Conservation (phyloP, 2,888 invertebrate genomes). For the Punctoribates punctum region DNA sequence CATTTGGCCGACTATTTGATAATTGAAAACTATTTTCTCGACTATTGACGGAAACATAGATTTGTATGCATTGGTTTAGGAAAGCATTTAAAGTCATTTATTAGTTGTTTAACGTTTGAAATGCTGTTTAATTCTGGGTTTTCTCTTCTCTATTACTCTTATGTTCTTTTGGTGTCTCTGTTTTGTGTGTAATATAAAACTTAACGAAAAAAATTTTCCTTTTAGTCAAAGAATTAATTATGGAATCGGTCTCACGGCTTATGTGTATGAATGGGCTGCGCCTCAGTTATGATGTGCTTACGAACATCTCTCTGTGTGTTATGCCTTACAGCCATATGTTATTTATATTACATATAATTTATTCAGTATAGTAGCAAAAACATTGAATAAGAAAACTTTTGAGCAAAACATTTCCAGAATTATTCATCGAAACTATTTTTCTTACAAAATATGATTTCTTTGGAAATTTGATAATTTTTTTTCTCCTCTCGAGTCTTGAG, state of each 20-base stretch:
- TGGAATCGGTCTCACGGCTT: conserved; percentile 16
- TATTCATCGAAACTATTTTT: conserved; percentile 10
- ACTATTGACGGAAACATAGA: too few relatives aligned
- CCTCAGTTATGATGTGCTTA: too few relatives aligned
- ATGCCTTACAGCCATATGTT: conserved; percentile 36
- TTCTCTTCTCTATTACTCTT: background rate
- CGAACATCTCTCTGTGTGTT: conserved; percentile 10
- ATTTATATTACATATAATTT: conserved; percentile 34
- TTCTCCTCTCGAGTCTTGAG: background rate
- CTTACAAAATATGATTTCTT: background rate
- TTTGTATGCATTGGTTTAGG: too few relatives aligned
- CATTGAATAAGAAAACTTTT: background rate
- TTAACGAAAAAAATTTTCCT: background rate
- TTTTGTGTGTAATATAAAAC: conserved; percentile 29
- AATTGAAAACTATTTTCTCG: too few relatives aligned
- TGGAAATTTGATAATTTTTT: background rate
- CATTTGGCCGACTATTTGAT: too few relatives aligned
- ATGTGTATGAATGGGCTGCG: background rate
- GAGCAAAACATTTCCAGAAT: background rate
- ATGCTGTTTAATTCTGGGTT: background rate
- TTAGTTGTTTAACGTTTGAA: background rate
- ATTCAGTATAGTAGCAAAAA: conserved; percentile 12
- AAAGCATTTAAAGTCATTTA: background rate
- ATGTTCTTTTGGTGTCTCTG: background rate
- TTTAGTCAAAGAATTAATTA: conserved; percentile 28